Evolutionary conservation across 2,113 vertebrate species (phyloP), one percentile per base, ranked within the genome.

Genomic region (Xiphophorus couchianus): DNA sequence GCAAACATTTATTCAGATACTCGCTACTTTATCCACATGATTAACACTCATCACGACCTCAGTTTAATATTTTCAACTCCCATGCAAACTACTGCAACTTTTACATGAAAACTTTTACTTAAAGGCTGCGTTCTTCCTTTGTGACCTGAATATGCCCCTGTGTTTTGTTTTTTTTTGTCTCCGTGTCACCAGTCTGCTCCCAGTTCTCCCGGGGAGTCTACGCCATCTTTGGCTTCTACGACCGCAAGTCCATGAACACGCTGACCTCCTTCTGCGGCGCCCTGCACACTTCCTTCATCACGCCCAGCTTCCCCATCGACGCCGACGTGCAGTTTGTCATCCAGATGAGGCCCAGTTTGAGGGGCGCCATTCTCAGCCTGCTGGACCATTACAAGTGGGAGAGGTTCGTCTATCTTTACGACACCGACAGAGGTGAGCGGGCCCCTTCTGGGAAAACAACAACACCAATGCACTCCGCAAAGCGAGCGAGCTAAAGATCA

Each of bases 171-270:
- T 67, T 28, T 9, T 28, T 44, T 91, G 60, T 82, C n/a, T 89
- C 62, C 80, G 70, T 81, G 62, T 84, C 87, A 35, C 66, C 91
- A 99, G 98, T 99, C 93, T 99, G 98, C 93, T 99, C 98, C 77
- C 98, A 99, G 96, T 99, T 99, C 93, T 98, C 98, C 44, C 93
- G 97, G 89, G 97, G 97, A 89, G 97, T 99, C 71, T 99, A 99
- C 84, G 97, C 97, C 88, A 98, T 99, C 92, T 98, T 99, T 86
- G 97, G 97, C 92, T 99, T 99, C 95, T 99, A 99, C 66, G 97
- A 99, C 90, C 96, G 97, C 93, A 97, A 96, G 96, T 99, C 98
- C 65, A 98, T 99, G 97, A 98, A 99, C 91, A 99, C 98, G 14
- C 92, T 99, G 92, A 97, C 97, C 0, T 99, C 98, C 0, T 99